These are phyloP conservation scores for Mesochorus sp. DNA, from an alignment of 2,888 invertebrate species.

Conservation along the genomic window DNA sequence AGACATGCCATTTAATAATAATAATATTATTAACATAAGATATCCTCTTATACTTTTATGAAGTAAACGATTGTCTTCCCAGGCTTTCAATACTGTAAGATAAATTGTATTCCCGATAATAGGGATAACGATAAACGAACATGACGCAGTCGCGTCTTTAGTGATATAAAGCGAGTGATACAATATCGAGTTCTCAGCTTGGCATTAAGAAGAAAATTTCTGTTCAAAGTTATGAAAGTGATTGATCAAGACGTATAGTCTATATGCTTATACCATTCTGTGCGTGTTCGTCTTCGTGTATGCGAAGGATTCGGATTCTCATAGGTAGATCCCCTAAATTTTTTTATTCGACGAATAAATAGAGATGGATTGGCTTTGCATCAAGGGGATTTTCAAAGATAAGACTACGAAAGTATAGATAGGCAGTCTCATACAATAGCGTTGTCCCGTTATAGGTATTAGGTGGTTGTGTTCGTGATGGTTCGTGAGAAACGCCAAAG, in stretches of 20 bases:
- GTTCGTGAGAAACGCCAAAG: conserved; percentile 33
- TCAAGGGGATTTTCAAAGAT: not conserved
- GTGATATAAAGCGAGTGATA: not conserved
- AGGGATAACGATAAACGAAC: not conserved
- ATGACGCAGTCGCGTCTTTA: not conserved
- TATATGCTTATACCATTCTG: not conserved
- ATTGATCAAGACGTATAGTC: not conserved
- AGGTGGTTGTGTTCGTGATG: conserved; percentile 6
- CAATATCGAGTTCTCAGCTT: not conserved
- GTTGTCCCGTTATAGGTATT: conserved; percentile 9
- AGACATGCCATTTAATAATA: too few species aligned
- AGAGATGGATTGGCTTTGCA: conserved; percentile 7
- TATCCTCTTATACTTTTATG: not conserved
- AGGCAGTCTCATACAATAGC: conserved; percentile 4
- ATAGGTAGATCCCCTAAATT: not conserved
- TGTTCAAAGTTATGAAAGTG: not conserved
- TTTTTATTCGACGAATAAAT: conserved; percentile 23
- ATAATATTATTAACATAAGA: not conserved
- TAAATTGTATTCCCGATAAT: not conserved
- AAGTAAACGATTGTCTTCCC: not conserved
- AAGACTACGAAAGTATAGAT: conserved; percentile 10
- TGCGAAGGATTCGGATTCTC: conserved; percentile 4
- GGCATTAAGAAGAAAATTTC: not conserved
- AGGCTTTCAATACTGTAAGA: too few species aligned
- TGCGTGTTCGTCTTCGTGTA: too few species aligned